Evolutionary conservation across 1,140 invertebrate species (phyloP).

Genomic region (Andrena cerasifolii): DNA sequence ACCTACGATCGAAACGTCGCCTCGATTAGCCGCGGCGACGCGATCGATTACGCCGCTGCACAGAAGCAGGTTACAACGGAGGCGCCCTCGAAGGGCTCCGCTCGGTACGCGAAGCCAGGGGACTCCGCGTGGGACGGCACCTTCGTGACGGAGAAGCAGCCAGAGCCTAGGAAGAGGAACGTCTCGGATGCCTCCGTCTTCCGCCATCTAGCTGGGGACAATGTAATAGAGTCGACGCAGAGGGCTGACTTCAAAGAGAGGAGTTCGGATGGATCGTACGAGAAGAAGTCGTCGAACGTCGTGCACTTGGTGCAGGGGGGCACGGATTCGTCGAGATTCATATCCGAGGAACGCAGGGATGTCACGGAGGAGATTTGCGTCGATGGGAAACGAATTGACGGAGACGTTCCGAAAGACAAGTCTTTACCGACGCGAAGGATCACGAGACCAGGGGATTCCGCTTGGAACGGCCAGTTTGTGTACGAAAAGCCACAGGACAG

Average conservation of each 20-base stretch:
- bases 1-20: conserved; percentile 1
- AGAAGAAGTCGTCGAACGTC: conserved; percentile 54
- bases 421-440: conserved; percentile 3
- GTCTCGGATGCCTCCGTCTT: conserved; percentile 34
- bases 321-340: conserved; percentile 54
- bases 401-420: neutral
- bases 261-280: conserved; percentile 54
- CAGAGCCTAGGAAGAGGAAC: conserved; percentile 21
- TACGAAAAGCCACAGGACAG: conserved; percentile 41
- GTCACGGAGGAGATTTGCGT: conserved; percentile 32
- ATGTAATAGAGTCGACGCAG: conserved; percentile 47
- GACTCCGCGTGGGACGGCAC: conserved; percentile 69
- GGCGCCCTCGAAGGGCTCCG: neutral
- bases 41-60: conserved; percentile 26
- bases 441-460: conserved; percentile 59
- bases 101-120: conserved; percentile 46
- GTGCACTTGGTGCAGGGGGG: conserved; percentile 47
- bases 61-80: neutral
- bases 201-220: conserved; percentile 7
- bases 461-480: conserved; percentile 65
- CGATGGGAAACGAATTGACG: conserved; percentile 2
- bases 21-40: neutral
- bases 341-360: conserved; percentile 54
- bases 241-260: conserved; percentile 43
- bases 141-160: conserved; percentile 42